These are phyloP conservation scores for Acanthisitta chloris DNA, from an alignment of 2,113 vertebrate genomes.

Conservation along the genomic window DNA sequence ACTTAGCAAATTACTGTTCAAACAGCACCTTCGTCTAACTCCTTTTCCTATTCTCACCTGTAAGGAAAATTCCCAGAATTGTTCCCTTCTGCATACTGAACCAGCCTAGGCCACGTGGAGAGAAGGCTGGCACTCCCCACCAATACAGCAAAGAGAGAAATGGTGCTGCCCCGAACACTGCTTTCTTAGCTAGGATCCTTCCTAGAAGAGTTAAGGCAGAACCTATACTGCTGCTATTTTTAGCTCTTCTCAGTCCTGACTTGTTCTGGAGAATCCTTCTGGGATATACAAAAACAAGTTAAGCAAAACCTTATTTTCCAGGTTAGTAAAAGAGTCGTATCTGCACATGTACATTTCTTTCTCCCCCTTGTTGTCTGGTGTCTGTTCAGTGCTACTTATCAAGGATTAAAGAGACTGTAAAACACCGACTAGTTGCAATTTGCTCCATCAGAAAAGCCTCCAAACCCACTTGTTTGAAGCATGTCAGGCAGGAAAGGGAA, in stretches of 20 bases:
- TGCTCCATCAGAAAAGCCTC: background rate
- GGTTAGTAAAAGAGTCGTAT: background rate
- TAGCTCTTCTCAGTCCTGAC: background rate
- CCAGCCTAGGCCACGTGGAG: no score
- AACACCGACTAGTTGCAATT: background rate
- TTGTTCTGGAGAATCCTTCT: background rate
- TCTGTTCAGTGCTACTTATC: background rate
- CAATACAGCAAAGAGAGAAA: background rate
- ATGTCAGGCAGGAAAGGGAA: background rate
- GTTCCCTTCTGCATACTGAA: fast-evolving
- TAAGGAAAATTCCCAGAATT: background rate
- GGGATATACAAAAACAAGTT: background rate
- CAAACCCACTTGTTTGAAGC: background rate
- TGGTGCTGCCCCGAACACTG: background rate
- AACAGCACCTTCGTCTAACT: background rate
- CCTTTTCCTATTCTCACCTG: background rate
- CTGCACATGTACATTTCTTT: background rate
- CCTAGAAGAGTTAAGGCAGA: background rate
- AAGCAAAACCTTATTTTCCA: background rate
- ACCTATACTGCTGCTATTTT: background rate
- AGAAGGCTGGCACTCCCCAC: background rate
- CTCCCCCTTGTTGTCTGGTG: background rate
- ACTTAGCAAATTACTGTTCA: background rate
- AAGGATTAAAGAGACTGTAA: background rate
- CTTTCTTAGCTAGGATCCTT: background rate